Conservation (phyloP, 2,113 vertebrate species). For the Corynorhinus townsendii region DNA sequence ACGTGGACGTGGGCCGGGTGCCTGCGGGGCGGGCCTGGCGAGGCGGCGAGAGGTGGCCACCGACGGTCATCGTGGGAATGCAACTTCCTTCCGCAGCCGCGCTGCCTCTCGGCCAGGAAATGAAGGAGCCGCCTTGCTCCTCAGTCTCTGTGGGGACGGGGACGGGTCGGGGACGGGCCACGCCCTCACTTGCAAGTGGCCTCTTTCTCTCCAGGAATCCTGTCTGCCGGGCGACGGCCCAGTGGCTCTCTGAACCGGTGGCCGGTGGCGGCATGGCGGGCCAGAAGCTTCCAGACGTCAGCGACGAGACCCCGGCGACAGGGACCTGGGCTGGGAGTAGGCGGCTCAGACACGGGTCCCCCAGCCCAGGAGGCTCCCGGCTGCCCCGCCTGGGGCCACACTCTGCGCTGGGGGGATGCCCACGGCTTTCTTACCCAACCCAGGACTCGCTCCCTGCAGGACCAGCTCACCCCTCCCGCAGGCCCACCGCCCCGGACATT, state of each 20-base stretch:
- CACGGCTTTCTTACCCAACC: too few species aligned
- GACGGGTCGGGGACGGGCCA: not conserved
- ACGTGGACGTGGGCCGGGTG: fast-evolving
- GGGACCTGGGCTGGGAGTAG: fast-evolving
- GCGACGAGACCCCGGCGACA: not conserved
- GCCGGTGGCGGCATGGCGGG: fast-evolving
- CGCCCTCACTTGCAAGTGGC: not conserved
- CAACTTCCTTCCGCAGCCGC: not conserved
- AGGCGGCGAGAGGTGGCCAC: fast-evolving
- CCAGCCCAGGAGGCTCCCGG: fast-evolving
- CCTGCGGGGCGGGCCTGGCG: fast-evolving
- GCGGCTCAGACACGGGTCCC: fast-evolving
- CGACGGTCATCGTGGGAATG: fast-evolving
- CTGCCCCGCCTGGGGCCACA: too few species aligned
- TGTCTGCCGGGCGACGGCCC: not conserved
- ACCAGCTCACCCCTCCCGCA: too few species aligned
- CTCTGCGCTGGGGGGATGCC: too few species aligned
- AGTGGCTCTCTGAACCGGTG: not conserved
- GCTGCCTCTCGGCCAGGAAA: not conserved
- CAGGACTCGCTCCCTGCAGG: too few species aligned
- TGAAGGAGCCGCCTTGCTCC: conserved; percentile 30
- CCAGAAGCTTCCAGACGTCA: not conserved
- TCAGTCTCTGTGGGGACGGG: not conserved
- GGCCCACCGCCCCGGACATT: too few species aligned
- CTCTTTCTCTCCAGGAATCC: not conserved